Evolutionary conservation across 2,113 vertebrate genomes (phyloP), one percentile per base, ranked within the genome.

Genomic region (Equus przewalskii): DNA sequence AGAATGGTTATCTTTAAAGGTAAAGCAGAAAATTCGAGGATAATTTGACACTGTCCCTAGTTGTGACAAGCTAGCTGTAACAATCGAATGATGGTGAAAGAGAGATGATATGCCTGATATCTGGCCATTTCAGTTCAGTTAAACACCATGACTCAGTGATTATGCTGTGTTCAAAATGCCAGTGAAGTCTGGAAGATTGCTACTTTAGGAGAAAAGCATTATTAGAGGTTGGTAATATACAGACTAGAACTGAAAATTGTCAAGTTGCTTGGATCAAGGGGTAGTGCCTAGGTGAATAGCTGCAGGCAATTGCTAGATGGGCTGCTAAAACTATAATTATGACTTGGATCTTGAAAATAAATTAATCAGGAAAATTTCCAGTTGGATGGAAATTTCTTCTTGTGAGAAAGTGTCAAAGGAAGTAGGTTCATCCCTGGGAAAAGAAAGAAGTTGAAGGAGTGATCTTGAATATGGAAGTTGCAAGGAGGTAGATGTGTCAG

Each of bases 261-360:
- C 6, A 83, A 56, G 54, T 56, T 84, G 26, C 64, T 94, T 79
- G 75, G 24, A 92, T 22, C 81, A 65, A 81, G 46, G 54, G 22
- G 7, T 49, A 93, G 13, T 54, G 58, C 36, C 9, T 46, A 62
- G 36, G 51, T 46, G 60, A 87, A 73, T 3, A 49, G 89, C 41
- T 30, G 28, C 58, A 84, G 12, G 22, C 12, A 46, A 75, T 70
- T 81, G 33, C 21, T 64, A 70, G 6, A 65, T 14, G 22, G 36
- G 56, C 3, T 22, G 58, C 28, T 89, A 60, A 58, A 81, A 91
- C 26, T 85, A 73, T 30, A 85, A 70, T 78, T 44, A 62, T 60
- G 33, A 70, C 41, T 80, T 65, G 28, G 30, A 69, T 96, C 89
- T 94, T 79, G 30, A 72, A 91, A 75, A 89, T 81, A 70, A 96